phyloP scores from a whole-genome alignment of 2,797 vertebrate genomes.

The Cirrhinus mrigala region DNA sequence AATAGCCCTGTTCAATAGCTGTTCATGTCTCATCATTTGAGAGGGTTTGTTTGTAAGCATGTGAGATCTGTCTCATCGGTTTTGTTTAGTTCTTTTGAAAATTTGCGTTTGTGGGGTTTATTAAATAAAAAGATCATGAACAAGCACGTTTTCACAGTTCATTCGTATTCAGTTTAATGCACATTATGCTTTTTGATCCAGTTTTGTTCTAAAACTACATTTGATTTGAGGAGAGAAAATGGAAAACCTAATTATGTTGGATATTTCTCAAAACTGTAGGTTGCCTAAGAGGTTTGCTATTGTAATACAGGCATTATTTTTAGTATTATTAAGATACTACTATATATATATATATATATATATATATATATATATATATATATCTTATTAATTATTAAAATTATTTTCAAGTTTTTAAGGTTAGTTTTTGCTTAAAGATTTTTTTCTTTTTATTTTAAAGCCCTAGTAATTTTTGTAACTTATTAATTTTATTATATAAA shows the following conservation, averaged over 20 bases:
- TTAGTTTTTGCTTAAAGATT: too few relatives aligned
- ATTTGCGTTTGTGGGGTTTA: slow-evolving; percentile 9
- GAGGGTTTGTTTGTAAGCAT: neutral
- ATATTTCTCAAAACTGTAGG: neutral
- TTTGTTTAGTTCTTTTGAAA: neutral
- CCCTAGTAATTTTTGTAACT: too few relatives aligned
- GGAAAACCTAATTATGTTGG: neutral
- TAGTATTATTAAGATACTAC: neutral
- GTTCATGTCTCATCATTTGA: neutral
- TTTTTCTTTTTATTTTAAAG: too few relatives aligned
- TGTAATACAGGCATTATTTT: neutral
- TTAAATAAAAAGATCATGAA: slow-evolving; percentile 24
- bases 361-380: too few relatives aligned
- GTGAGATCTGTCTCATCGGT: neutral
- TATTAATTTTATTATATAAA: too few relatives aligned
- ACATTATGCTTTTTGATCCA: neutral
- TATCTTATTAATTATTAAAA: too few relatives aligned
- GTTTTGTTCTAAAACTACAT: neutral
- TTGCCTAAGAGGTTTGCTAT: neutral
- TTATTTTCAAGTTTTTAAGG: too few relatives aligned
- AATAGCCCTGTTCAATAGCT: neutral
- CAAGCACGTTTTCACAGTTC: neutral
- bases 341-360: too few relatives aligned
- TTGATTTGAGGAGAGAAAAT: neutral
- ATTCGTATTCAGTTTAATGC: neutral